Conservation (phyloP, 92 coral and sea anemone species). For the Parazoanthus darwini region DNA sequence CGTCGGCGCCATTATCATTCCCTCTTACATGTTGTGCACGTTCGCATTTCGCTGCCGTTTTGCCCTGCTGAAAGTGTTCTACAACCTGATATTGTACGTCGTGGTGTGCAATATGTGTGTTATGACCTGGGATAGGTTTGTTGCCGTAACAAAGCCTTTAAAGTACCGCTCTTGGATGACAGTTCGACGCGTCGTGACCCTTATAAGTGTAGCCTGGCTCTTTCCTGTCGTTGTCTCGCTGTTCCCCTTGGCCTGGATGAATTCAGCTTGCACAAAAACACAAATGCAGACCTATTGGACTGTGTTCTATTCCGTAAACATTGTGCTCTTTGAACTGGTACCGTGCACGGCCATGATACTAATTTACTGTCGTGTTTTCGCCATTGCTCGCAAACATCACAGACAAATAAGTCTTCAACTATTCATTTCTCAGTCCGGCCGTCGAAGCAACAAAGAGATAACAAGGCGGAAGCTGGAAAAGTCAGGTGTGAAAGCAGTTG, state of each 20-base stretch:
- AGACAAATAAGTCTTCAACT: slow-evolving; percentile 31
- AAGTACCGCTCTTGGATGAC: slow-evolving; percentile 62
- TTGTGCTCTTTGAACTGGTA: slow-evolving; percentile 49
- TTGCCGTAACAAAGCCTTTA: slow-evolving; percentile 72
- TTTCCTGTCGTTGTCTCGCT: slow-evolving; percentile 54
- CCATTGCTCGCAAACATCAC: slow-evolving; percentile 49
- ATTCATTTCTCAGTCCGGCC: slow-evolving; percentile 21
- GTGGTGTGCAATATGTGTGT: slow-evolving; percentile 68
- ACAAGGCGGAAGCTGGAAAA: slow-evolving; percentile 24
- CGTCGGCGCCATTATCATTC: slow-evolving; percentile 73
- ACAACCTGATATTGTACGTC: slow-evolving; percentile 68
- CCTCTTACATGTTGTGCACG: slow-evolving; percentile 63
- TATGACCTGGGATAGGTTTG: slow-evolving; percentile 69
- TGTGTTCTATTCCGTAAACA: slow-evolving; percentile 36
- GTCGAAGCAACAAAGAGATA: background rate
- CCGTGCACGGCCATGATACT: slow-evolving; percentile 49
- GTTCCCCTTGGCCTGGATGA: slow-evolving; percentile 62
- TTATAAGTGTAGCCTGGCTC: slow-evolving; percentile 59
- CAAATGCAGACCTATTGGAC: slow-evolving; percentile 27
- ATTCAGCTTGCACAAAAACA: slow-evolving; percentile 3
- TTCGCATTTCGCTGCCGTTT: slow-evolving; percentile 46
- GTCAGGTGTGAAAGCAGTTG: slow-evolving; percentile 71
- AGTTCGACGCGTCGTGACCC: slow-evolving; percentile 32
- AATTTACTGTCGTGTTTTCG: slow-evolving; percentile 44
- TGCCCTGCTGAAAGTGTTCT: slow-evolving; percentile 55